Percentiles rank a stretch among this genome's conserved stretches.
Conservation (phyloP, 2,113 vertebrate genomes). For the Chaetodon trifascialis region DNA sequence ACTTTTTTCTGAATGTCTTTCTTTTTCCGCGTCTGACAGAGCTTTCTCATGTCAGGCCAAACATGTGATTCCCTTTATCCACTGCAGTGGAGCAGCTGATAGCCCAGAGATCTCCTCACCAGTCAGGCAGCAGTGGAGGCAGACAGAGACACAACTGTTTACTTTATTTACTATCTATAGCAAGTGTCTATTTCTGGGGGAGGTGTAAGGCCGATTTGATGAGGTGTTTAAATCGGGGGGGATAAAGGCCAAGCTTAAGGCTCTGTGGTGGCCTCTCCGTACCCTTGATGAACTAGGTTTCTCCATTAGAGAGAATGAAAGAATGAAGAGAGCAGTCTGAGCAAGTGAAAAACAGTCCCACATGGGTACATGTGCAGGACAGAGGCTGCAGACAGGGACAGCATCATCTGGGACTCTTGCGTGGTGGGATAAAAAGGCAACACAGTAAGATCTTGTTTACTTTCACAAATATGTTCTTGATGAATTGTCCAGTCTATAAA, state of each 20-base stretch:
- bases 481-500: too few relatives aligned
- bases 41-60: conserved; percentile 77
- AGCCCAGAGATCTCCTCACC: conserved; percentile 33
- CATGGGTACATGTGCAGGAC: neutral
- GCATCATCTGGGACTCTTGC: neutral
- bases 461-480: too few relatives aligned
- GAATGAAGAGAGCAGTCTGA: neutral
- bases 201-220: conserved; percentile 70
- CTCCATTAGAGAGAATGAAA: conserved; percentile 8
- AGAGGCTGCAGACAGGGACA: neutral
- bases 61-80: conserved; percentile 80
- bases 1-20: conserved; percentile 44
- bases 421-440: neutral
- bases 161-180: conserved; percentile 73
- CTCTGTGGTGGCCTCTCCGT: neutral
- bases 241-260: conserved; percentile 31
- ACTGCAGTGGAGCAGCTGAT: conserved; percentile 60
- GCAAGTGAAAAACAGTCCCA: neutral
- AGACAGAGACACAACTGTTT: conserved; percentile 51
- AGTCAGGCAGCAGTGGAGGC: conserved; percentile 21
- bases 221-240: conserved; percentile 72
- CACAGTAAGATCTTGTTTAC: neutral
- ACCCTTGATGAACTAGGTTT: conserved; percentile 10
- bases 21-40: conserved; percentile 63
- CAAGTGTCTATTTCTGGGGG: conserved; percentile 64